These are phyloP conservation scores for Okamejei kenojei DNA, from an alignment of 2,797 vertebrate genomes.

Conservation along the genomic window DNA sequence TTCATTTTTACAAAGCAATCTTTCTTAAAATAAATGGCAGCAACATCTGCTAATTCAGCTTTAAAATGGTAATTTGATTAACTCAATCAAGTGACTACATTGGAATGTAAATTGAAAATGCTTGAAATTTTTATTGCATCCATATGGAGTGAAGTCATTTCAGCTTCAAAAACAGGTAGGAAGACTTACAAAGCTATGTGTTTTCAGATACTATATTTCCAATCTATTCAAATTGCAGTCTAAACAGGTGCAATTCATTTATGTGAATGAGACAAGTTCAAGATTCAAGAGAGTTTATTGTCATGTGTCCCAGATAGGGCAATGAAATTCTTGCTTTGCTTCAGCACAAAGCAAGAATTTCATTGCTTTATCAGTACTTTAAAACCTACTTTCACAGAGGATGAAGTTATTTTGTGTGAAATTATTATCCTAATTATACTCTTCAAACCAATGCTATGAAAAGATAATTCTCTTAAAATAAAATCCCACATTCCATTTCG, in stretches of 20 bases:
- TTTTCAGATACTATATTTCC: not conserved
- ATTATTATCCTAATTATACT: constrained; percentile 32
- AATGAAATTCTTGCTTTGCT: too few relatives aligned
- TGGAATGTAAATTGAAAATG: not conserved
- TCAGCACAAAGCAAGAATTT: too few relatives aligned
- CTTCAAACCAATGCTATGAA: constrained; percentile 15
- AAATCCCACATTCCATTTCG: not conserved
- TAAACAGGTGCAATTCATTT: not conserved
- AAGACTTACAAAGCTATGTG: not conserved
- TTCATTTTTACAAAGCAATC: not conserved
- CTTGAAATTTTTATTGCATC: not conserved
- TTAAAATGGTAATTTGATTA: not conserved
- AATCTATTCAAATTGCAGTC: not conserved
- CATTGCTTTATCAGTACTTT: not conserved
- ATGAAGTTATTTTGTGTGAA: constrained; percentile 18
- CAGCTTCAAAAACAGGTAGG: not conserved
- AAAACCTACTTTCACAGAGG: not conserved
- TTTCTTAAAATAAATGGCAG: not conserved
- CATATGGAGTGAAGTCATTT: not conserved
- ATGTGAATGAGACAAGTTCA: not conserved
- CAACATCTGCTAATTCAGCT: not conserved
- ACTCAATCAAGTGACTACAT: not conserved
- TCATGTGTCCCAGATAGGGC: too few relatives aligned
- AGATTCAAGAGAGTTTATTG: too few relatives aligned
- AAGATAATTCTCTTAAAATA: not conserved